Percentiles rank a stretch among this genome's conserved stretches.
These are phyloP conservation scores for Hemiprocne comata DNA, from an alignment of 2,113 vertebrate genomes.

Conservation along the genomic window DNA sequence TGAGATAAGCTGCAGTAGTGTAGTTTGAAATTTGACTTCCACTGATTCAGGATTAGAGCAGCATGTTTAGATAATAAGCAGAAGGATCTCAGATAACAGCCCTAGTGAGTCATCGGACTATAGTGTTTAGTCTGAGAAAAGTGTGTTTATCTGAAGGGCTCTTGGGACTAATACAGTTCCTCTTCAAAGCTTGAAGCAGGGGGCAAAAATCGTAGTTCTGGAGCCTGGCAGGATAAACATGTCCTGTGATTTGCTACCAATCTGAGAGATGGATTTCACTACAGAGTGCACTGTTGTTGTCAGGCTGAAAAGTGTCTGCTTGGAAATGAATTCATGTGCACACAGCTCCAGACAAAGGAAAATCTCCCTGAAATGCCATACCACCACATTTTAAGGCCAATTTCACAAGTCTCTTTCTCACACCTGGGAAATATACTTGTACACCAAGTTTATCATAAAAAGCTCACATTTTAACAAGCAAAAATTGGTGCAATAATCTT, in stretches of 20 bases:
- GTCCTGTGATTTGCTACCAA: conserved; percentile 59
- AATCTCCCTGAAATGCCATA: conserved; percentile 31
- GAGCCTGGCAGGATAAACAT: conserved; percentile 52
- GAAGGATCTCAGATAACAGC: conserved; percentile 44
- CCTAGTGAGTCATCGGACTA: conserved; percentile 18
- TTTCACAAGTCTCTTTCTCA: conserved; percentile 38
- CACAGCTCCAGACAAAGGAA: conserved; percentile 44
- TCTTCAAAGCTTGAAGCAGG: conserved; percentile 60
- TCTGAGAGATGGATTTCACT: conserved; percentile 43
- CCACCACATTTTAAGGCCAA: conserved; percentile 31
- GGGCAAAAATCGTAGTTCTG: conserved; percentile 39
- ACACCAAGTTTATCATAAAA: conserved; percentile 29
- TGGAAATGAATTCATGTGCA: conserved; percentile 43
- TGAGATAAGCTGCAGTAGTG: conserved; percentile 41
- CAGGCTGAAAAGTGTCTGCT: conserved; percentile 51
- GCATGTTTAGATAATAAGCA: conserved; percentile 53
- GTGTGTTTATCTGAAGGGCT: conserved; percentile 53
- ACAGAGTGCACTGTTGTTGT: background rate
- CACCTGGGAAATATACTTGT: conserved; percentile 42
- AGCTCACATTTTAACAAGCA: background rate
- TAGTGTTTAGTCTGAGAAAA: conserved; percentile 33
- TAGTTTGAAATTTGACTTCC: conserved; percentile 39
- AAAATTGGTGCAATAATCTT: conserved; percentile 19
- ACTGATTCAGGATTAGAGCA: conserved; percentile 64
- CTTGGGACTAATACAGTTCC: conserved; percentile 42